Evolutionary conservation across 2,888 invertebrate genomes (phyloP), one percentile per base, ranked within the genome.

Genomic region (Caenorhabditis imperialis): DNA sequence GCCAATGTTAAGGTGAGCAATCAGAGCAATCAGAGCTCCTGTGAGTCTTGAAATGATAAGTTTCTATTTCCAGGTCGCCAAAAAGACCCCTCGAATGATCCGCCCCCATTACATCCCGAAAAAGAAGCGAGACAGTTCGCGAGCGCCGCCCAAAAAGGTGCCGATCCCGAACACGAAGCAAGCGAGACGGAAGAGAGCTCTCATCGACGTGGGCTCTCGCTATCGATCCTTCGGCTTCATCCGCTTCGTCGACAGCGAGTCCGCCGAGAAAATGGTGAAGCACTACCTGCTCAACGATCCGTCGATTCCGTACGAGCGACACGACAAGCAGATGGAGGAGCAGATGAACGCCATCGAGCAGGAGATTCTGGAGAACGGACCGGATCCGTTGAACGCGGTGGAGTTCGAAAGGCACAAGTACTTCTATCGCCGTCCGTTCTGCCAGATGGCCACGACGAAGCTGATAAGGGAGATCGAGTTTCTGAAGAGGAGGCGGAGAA

Each of bases 151-250:
- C 5, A 18, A 25, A n/a, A 3, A 44, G 23, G 44, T 23, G 2
- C 51, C 33, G 4, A 35, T 14, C 16, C 45, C n/a, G n/a, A n/a
- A 48, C 30, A 38, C 50, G 8, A 48, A 20, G 27, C 37, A 25
- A 8, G 44, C 50, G 18, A 47, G 53, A 10, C 45, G 47, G 25
- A 53, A 54, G 22, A 45, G 40, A 7, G n/a, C n/a, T n/a, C 47
- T 71, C 1, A 67, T 74, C 10, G 42, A 74, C 37, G 69, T 74
- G 18, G 74, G 74, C 4, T 62, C 62, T 14, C 44, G 69, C 7
- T 57, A 61, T 14, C 50, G 45, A 18, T 7, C 35, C 4, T 74
- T 58, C 20, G 74, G 74, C n/a, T 74, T 74, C 23, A 33, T 74
- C 8, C n/a, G 69, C 12, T 74, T 74, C 20, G 62, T 62, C 2